A percentile compares a stretch with the other conserved stretches of the same genome.
phyloP scores from a whole-genome alignment of 37 sponge, comb jelly and placozoan species.

The Ianthella basta region DNA sequence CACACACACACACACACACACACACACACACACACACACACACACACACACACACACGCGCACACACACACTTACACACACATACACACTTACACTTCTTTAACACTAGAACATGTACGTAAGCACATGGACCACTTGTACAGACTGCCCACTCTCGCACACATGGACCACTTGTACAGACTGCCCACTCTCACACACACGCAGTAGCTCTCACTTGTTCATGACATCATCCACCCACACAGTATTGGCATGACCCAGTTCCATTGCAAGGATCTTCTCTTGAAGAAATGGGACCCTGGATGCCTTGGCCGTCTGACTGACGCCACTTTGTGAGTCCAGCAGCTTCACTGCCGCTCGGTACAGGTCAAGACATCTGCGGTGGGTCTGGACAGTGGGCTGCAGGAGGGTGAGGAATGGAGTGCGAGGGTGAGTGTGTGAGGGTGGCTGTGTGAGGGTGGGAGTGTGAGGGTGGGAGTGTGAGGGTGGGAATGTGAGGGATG shows the following conservation, averaged over 20 bases:
- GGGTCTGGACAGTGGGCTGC: slow-evolving; percentile 9
- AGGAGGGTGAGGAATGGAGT: too few species aligned
- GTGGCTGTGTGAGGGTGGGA: not conserved
- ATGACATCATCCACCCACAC: not conserved
- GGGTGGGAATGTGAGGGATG: not conserved
- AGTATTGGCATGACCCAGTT: slow-evolving; percentile 30
- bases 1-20: too few species aligned
- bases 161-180: too few species aligned
- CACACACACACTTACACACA: too few species aligned
- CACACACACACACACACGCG: too few species aligned
- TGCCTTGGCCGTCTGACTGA: not conserved
- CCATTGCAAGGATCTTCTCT: slow-evolving; percentile 54
- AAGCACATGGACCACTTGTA: too few species aligned
- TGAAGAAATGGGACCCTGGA: slow-evolving; percentile 37
- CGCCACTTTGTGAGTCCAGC: slow-evolving; percentile 3
- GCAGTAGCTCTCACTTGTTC: slow-evolving; percentile 20
- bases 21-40: too few species aligned
- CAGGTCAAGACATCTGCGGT: slow-evolving; percentile 28
- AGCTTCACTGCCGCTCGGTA: slow-evolving; percentile 44
- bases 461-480: not conserved
- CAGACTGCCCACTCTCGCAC: too few species aligned
- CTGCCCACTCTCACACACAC: too few species aligned
- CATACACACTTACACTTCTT: not conserved
- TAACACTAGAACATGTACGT: not conserved
- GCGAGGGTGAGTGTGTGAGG: not conserved